phyloP scores from a whole-genome alignment of 2,113 vertebrate genomes.

The Rousettus leschenaultii region DNA sequence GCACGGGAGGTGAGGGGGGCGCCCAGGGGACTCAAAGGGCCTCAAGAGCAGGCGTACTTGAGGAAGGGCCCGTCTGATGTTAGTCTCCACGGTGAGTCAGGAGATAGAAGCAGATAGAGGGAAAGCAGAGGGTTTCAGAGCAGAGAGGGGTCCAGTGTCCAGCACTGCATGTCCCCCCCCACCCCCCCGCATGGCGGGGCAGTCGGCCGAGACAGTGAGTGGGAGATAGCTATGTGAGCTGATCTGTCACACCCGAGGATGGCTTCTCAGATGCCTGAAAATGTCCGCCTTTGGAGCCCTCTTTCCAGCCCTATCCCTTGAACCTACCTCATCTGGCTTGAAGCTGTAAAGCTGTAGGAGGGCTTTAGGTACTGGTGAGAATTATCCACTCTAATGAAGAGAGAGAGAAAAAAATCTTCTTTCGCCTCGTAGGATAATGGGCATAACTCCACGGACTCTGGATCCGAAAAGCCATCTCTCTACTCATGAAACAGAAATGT shows the following conservation, averaged over 20 bases:
- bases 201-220: background rate
- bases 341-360: background rate
- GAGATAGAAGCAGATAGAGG: background rate
- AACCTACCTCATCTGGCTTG: background rate
- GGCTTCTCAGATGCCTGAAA: no score
- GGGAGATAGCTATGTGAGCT: no score
- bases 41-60: background rate
- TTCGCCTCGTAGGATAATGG: background rate
- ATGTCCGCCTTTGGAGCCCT: background rate
- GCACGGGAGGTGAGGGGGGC: background rate
- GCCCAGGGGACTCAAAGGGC: background rate
- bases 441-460: background rate
- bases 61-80: background rate
- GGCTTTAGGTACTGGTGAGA: background rate
- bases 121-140: background rate
- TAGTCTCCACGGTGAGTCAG: background rate
- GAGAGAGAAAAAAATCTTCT: background rate
- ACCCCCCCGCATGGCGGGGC: background rate
- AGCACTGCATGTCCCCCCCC: background rate
- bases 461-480: background rate
- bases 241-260: background rate
- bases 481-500: background rate
- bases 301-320: background rate
- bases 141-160: background rate
- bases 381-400: background rate